phyloP scores from a whole-genome alignment of 2,113 vertebrate genomes.

The Tor tambroides region DNA sequence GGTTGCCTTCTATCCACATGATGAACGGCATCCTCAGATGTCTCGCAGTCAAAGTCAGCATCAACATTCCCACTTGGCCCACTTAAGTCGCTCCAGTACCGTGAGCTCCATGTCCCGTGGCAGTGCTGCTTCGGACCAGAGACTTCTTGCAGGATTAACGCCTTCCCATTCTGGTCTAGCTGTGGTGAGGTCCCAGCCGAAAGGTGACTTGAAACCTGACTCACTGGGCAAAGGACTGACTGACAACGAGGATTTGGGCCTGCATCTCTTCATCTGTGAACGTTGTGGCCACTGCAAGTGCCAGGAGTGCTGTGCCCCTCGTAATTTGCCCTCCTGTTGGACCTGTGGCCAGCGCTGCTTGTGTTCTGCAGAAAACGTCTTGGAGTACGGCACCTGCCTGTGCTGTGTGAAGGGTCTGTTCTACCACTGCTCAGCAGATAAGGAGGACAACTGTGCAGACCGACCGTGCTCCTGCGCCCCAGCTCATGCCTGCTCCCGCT shows the following conservation, averaged over 20 bases:
- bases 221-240: constrained; percentile 79
- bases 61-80: constrained; percentile 79
- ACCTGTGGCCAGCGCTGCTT: constrained; percentile 92
- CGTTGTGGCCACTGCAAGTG: constrained; percentile 93
- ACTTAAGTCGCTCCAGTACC: constrained; percentile 93
- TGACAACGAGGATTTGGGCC: constrained; percentile 70
- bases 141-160: constrained; percentile 85
- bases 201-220: constrained; percentile 79
- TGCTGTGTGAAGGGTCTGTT: constrained; percentile 96
- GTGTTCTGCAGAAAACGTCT: constrained; percentile 88
- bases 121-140: constrained; percentile 92
- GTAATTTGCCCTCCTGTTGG: constrained; percentile 92
- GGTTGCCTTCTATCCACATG: constrained; percentile 81
- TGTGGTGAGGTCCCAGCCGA: constrained; percentile 85
- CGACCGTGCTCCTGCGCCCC: constrained; percentile 91
- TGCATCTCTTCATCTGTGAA: constrained; percentile 91
- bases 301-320: constrained; percentile 84
- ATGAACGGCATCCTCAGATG: constrained; percentile 73
- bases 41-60: constrained; percentile 89
- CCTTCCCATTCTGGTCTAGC: constrained; percentile 84
- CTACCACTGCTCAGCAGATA: constrained; percentile 98
- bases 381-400: constrained; percentile 93
- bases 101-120: constrained; percentile 93
- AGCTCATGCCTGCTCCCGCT: constrained; percentile 86
- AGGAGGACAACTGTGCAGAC: constrained; percentile 96